These are phyloP conservation scores for Porites australiensis DNA, from an alignment of 64 coral and sea anemone species.

Conservation along the genomic window DNA sequence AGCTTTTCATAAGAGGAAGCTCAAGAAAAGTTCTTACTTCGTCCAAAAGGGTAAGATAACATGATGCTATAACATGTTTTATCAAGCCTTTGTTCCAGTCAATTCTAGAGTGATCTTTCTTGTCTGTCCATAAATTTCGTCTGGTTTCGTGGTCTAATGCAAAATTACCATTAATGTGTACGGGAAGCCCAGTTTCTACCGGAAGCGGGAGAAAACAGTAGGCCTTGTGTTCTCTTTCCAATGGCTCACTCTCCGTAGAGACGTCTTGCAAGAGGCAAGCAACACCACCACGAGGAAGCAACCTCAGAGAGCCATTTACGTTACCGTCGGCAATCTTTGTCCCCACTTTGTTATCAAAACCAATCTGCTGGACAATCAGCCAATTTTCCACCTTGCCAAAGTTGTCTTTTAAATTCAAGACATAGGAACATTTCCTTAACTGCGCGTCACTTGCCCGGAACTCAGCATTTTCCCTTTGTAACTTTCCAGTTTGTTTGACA, in stretches of 20 bases:
- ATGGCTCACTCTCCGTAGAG: too few relatives aligned
- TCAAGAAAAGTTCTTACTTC: slow-evolving; percentile 20
- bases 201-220: slow-evolving; percentile 95
- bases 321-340: slow-evolving; percentile 26
- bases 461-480: background rate
- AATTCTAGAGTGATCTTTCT: slow-evolving; percentile 37
- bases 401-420: slow-evolving; percentile 50
- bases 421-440: slow-evolving; percentile 39
- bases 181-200: slow-evolving; percentile 68
- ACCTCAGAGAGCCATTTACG: slow-evolving; percentile 28
- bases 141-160: slow-evolving; percentile 89
- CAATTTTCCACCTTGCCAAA: slow-evolving; percentile 46
- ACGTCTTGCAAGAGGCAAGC: slow-evolving; percentile 32
- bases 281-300: slow-evolving; percentile 83
- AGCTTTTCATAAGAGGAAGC: background rate
- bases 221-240: slow-evolving; percentile 27
- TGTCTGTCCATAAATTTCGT: slow-evolving; percentile 75
- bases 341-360: slow-evolving; percentile 58
- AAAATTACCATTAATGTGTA: slow-evolving; percentile 93
- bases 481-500: slow-evolving; percentile 51
- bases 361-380: slow-evolving; percentile 77
- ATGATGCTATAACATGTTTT: slow-evolving; percentile 68
- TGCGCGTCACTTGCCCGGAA: slow-evolving; percentile 5
- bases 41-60: slow-evolving; percentile 74
- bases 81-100: slow-evolving; percentile 77